Conservation (phyloP, 2,797 vertebrate genomes). For the Periophthalmus magnuspinnatus region DNA sequence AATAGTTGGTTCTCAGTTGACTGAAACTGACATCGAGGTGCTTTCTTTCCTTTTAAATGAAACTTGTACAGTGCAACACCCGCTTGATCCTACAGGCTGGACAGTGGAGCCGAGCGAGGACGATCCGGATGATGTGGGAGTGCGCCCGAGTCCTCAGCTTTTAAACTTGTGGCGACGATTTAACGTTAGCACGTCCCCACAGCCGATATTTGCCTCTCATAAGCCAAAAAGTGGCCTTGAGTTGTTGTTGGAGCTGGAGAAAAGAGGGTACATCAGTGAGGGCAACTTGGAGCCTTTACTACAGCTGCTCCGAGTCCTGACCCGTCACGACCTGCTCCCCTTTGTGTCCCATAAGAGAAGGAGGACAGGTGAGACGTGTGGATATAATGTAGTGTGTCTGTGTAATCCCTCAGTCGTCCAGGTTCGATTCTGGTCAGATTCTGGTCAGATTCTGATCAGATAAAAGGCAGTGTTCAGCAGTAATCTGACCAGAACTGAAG, state of each 20-base stretch:
- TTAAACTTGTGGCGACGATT: slow-evolving; percentile 73
- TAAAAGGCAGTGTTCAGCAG: no score
- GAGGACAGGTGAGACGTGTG: slow-evolving; percentile 78
- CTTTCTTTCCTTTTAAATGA: slow-evolving; percentile 88
- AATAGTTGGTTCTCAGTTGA: slow-evolving; percentile 88
- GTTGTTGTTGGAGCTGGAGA: slow-evolving; percentile 86
- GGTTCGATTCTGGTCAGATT: no score
- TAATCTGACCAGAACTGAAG: no score
- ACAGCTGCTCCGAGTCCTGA: slow-evolving; percentile 85
- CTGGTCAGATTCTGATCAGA: no score
- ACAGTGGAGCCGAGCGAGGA: slow-evolving; percentile 57
- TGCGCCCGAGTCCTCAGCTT: slow-evolving; percentile 63
- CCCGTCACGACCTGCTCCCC: slow-evolving; percentile 87
- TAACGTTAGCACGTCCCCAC: slow-evolving; percentile 37
- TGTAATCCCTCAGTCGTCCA: no score
- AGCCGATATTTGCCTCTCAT: slow-evolving; percentile 43
- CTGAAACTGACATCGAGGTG: slow-evolving; percentile 83
- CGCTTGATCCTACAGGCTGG: slow-evolving; percentile 80
- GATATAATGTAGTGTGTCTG: neutral
- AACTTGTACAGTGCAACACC: slow-evolving; percentile 72
- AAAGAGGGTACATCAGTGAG: slow-evolving; percentile 82
- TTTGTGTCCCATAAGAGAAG: slow-evolving; percentile 84
- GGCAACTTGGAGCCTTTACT: slow-evolving; percentile 83
- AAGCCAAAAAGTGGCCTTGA: slow-evolving; percentile 81
- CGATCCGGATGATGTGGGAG: slow-evolving; percentile 40